Evolutionary conservation across 2,888 invertebrate species (phyloP).

Genomic region (Caradrina kadenii): DNA sequence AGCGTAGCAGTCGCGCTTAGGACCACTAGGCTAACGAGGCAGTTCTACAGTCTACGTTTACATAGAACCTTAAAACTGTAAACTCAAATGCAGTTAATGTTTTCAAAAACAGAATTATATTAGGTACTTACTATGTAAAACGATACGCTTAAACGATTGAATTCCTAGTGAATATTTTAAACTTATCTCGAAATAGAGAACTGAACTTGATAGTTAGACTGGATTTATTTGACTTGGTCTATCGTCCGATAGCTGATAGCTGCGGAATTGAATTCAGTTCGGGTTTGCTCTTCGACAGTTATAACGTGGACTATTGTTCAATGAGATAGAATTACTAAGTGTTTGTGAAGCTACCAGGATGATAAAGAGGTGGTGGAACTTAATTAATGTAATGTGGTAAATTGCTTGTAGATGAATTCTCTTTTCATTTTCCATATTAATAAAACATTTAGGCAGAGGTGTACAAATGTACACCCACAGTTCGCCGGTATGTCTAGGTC

Average conservation of each 20-base stretch:
- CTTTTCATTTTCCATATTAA: no score
- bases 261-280: slow-evolving; percentile 50
- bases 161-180: slow-evolving; percentile 54
- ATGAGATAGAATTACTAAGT: slow-evolving; percentile 23
- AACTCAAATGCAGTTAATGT: no score
- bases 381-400: not conserved
- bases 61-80: no score
- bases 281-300: slow-evolving; percentile 35
- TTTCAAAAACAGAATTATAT: not conserved
- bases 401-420: no score
- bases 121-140: not conserved
- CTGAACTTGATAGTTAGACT: slow-evolving; percentile 48
- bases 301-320: slow-evolving; percentile 36
- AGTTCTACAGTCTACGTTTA: no score
- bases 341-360: not conserved
- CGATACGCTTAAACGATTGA: slow-evolving; percentile 20
- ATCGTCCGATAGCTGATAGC: slow-evolving; percentile 33
- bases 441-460: no score
- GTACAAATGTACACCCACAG: no score
- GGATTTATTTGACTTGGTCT: slow-evolving; percentile 58
- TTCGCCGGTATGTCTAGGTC: no score
- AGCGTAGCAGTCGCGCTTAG: no score
- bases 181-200: slow-evolving; percentile 38
- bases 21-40: no score
- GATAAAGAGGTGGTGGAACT: not conserved